Percentiles rank a stretch among this genome's conserved stretches.
phyloP scores from a whole-genome alignment of 2,888 invertebrate genomes.

The Homarus gammarus region DNA sequence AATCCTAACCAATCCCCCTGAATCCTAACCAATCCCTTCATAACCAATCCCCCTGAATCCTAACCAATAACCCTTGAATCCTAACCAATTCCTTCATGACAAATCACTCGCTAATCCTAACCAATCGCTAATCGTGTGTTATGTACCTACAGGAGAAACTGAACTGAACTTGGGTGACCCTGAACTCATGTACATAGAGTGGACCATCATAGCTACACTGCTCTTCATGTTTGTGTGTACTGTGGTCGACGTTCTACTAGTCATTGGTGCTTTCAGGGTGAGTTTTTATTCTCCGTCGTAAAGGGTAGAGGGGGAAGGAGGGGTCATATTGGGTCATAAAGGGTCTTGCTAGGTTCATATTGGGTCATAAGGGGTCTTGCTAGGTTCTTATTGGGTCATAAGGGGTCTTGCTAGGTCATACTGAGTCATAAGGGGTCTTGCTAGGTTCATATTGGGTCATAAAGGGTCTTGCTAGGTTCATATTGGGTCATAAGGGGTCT shows the following conservation, averaged over 20 bases:
- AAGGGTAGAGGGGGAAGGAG: not conserved
- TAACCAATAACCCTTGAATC: not conserved
- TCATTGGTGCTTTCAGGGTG: constrained; percentile 46
- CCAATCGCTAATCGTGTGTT: not conserved
- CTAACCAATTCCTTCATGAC: not conserved
- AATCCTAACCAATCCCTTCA: not conserved
- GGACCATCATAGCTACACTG: constrained; percentile 44
- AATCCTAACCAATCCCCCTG: not conserved
- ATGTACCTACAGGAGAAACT: constrained; percentile 10
- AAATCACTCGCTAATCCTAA: not conserved
- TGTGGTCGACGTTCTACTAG: constrained; percentile 45
- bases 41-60: not conserved
- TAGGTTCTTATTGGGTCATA: no score
- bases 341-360: not conserved
- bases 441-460: no score
- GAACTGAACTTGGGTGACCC: constrained; percentile 51
- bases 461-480: no score
- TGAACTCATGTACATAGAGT: constrained; percentile 51
- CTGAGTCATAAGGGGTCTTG: no score
- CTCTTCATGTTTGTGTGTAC: constrained; percentile 52
- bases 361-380: no score
- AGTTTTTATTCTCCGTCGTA: constrained; percentile 16
- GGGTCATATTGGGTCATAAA: not conserved
- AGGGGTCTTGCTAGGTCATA: no score
- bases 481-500: no score